Evolutionary conservation across 2,888 invertebrate genomes (phyloP), one percentile per base, ranked within the genome.

Genomic region (Euplexia lucipara): DNA sequence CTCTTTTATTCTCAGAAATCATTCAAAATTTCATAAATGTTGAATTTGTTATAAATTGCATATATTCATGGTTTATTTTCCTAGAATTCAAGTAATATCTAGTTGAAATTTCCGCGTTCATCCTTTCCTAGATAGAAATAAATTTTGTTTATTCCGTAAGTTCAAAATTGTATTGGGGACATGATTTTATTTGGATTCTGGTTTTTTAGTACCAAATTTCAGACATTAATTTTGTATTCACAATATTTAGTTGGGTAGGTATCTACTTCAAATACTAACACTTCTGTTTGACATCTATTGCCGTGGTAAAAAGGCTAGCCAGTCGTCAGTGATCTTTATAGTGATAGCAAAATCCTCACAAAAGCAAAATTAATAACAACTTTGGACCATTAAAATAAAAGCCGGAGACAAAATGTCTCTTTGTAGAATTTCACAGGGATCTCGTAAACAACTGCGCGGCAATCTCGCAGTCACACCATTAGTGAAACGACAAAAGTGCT

Each of bases 401-500:
- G 30, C 4, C 20, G 14, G 30, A 45, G 14, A 8, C 8, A 26
- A 32, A 61, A 20, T 42, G 14, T 22, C 20, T 41, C 48, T 62
- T 64, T 8, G 18, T 32, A 44, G 35, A 51, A 61, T 53, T 45
- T 57, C 16, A 61, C 32, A 51, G 20, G n/a, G 32, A 60, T 45
- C 16, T 20, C 18, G 49, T 45, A 49, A 77, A 67, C 44, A 72
- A 65, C 35, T 34, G 47, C 22, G 44, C 37, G 18, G 47, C 45
- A 67, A 68, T 56, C 35, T 53, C 8, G 30, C 30, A 54, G 71
- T 37, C 32, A 53, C 61, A 54, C 53, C 59, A 66, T 70, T 75
- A 72, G 63, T 42, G 48, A 48, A 44, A 48, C 39, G 45, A 54
- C 53, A 57, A 69, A 75, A 75, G 57, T 65, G 42, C 34, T 42